These are phyloP conservation scores for Drosophila parabipectinata DNA, from an alignment of 1,140 invertebrate species.

Conservation along the genomic window DNA sequence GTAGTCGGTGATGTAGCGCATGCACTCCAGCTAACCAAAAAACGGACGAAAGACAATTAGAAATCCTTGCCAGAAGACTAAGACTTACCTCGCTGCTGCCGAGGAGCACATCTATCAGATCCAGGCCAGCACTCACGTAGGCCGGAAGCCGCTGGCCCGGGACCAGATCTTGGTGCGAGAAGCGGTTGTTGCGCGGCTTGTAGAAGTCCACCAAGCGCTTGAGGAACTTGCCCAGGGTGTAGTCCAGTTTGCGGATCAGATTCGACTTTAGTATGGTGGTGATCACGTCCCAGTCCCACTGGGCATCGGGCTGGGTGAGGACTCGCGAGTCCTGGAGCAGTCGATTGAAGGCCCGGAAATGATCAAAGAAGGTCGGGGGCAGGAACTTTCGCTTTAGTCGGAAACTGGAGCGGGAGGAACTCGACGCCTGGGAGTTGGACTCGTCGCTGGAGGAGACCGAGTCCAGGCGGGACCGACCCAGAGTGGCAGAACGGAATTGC, in stretches of 20 bases:
- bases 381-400: constrained; percentile 74
- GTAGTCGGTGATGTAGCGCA: constrained; percentile 89
- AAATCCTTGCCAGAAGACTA: constrained; percentile 57
- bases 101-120: constrained; percentile 90
- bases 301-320: constrained; percentile 88
- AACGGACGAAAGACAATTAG: not conserved
- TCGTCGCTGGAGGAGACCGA: constrained; percentile 81
- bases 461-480: constrained; percentile 68
- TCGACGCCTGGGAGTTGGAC: constrained; percentile 67
- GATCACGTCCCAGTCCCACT: constrained; percentile 95
- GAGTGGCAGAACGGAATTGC: constrained; percentile 23
- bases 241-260: constrained; percentile 88
- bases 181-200: constrained; percentile 94
- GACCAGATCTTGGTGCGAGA: constrained; percentile 89
- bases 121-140: constrained; percentile 89
- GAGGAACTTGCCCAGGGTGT: constrained; percentile 91
- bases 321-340: constrained; percentile 90
- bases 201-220: constrained; percentile 93
- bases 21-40: constrained; percentile 84
- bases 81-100: constrained; percentile 84
- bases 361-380: constrained; percentile 81
- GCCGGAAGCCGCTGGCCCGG: constrained; percentile 85
- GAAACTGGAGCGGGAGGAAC: constrained; percentile 73
- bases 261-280: constrained; percentile 88
- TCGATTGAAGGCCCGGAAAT: constrained; percentile 86